These are phyloP conservation scores for Eupithecia centaureata DNA, from an alignment of 2,888 invertebrate genomes.

Conservation along the genomic window DNA sequence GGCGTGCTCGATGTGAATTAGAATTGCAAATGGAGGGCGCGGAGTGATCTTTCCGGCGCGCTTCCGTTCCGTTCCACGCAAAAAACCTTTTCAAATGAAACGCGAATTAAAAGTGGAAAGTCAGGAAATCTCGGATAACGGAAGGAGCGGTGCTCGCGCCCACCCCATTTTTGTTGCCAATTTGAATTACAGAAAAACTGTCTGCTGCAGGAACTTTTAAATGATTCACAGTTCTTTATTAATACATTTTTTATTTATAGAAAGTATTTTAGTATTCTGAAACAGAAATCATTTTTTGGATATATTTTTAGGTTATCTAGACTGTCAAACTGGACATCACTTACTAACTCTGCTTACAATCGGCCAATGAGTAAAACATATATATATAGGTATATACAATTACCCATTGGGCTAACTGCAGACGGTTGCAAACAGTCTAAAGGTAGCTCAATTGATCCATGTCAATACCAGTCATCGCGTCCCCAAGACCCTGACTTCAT, in stretches of 20 bases:
- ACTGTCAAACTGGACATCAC: too few relatives aligned
- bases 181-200: not conserved
- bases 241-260: too few relatives aligned
- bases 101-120: constrained; percentile 57
- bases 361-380: too few relatives aligned
- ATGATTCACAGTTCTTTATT: too few relatives aligned
- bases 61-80: constrained; percentile 53
- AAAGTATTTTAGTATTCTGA: too few relatives aligned
- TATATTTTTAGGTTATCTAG: not conserved
- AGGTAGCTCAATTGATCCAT: too few relatives aligned
- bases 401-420: too few relatives aligned
- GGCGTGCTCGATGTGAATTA: constrained; percentile 37
- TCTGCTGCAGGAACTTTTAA: not conserved
- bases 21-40: constrained; percentile 47
- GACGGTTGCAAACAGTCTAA: too few relatives aligned
- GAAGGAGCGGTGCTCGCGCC: constrained; percentile 35
- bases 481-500: too few relatives aligned
- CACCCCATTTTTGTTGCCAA: not conserved
- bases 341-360: too few relatives aligned
- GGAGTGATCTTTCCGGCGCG: constrained; percentile 73
- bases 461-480: too few relatives aligned
- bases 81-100: constrained; percentile 55
- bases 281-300: not conserved
- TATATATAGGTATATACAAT: too few relatives aligned
- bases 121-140: constrained; percentile 54